Evolutionary conservation across 2,113 vertebrate genomes (phyloP).

Genomic region (Pungitius pungitius): DNA sequence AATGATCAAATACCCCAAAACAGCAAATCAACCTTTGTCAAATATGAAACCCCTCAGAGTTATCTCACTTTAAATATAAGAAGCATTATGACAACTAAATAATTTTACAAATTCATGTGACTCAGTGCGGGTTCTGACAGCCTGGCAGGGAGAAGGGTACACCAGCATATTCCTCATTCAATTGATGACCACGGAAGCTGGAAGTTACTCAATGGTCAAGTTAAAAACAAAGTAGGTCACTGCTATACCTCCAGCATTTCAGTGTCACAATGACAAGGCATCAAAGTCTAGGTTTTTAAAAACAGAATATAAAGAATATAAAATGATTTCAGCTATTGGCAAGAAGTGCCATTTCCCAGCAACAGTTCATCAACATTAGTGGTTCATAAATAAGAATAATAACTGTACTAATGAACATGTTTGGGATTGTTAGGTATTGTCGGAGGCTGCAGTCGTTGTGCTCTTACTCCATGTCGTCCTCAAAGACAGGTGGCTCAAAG

Average conservation of each 20-base stretch:
- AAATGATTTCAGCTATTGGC: constrained; percentile 49
- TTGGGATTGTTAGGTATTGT: constrained; percentile 23
- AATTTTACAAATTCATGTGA: constrained; percentile 21
- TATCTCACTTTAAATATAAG: constrained; percentile 31
- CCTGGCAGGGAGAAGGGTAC: constrained; percentile 37
- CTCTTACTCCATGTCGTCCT: constrained; percentile 92
- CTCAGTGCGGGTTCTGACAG: constrained; percentile 27
- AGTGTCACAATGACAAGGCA: constrained; percentile 72
- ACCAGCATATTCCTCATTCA: constrained; percentile 37
- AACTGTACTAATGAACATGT: constrained; percentile 45
- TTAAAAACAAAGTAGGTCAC: constrained; percentile 64
- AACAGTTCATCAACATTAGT: constrained; percentile 56
- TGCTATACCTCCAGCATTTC: constrained; percentile 73
- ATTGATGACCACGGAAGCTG: constrained; percentile 49
- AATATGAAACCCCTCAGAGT: constrained; percentile 29
- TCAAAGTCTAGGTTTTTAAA: constrained; percentile 42
- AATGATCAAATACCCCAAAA: constrained; percentile 41
- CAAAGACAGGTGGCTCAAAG: constrained; percentile 90
- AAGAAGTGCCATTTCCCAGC: constrained; percentile 60
- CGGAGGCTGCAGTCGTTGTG: constrained; percentile 27
- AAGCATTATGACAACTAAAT: constrained; percentile 5
- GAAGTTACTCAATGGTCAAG: constrained; percentile 58
- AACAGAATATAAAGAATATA: constrained; percentile 35
- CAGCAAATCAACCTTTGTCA: constrained; percentile 36
- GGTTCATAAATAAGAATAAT: constrained; percentile 61